These are phyloP conservation scores for Campoletis raptor DNA, from an alignment of 2,888 invertebrate species.

Conservation along the genomic window DNA sequence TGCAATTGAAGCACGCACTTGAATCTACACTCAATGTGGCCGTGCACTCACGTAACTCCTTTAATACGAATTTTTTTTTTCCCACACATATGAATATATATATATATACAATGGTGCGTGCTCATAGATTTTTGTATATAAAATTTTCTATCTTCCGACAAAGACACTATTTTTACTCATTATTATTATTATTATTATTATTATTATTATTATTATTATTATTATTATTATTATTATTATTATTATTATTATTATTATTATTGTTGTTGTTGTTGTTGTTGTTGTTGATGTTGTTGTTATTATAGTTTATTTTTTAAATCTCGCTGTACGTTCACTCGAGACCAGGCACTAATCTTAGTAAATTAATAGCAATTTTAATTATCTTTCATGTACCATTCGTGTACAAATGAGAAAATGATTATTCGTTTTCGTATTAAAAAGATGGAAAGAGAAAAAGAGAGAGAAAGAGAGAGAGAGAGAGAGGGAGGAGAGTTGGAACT, in stretches of 20 bases:
- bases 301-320: not conserved
- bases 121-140: not conserved
- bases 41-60: conserved; percentile 60
- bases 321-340: not conserved
- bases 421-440: not conserved
- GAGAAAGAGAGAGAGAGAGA: conserved; percentile 31
- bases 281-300: no score
- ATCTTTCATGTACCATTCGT: not conserved
- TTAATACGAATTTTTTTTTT: conserved; percentile 14
- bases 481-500: conserved; percentile 14
- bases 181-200: not conserved
- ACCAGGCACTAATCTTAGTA: conserved; percentile 11
- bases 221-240: not conserved
- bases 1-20: conserved; percentile 41
- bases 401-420: conserved; percentile 4
- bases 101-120: conserved; percentile 28
- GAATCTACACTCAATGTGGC: conserved; percentile 42
- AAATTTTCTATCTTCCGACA: conserved; percentile 42
- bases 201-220: not conserved
- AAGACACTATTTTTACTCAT: conserved; percentile 25
- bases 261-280: no score
- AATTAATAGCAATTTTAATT: conserved; percentile 17
- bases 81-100: no score
- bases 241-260: not conserved
- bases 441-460: not conserved